Evolutionary conservation across 2,888 invertebrate species (phyloP), one percentile per base, ranked within the genome.

Genomic region (Barypeithes pellucidus): DNA sequence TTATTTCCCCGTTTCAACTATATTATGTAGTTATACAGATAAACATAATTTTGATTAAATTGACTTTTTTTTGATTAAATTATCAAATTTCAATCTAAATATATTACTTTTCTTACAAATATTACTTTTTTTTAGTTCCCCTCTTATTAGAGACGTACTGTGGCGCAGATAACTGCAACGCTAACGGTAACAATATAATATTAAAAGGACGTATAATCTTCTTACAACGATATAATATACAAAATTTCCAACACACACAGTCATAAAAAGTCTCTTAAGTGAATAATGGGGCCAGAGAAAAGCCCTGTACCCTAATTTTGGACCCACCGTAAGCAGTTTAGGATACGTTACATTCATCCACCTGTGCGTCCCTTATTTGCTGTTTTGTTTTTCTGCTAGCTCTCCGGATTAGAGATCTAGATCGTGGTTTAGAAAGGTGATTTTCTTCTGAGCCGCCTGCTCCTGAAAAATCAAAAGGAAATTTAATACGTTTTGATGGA

Each of bases 321-420:
- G 65, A 71, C 73, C 73, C 63, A 63, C 33, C 12, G 57, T 33
- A 59, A 73, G 29, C 41, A 24, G 69, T 80, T 90, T 92, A 93
- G 80, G 93, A 93, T 80, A 93, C 89, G 82, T 89, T 90, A 83
- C 93, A 93, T 77, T 93, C 91, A 33, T 88, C 86, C 69, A 85
- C 86, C 78, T 92, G 91, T 54, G 91, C 90, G 80, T 93, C 93
- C 78, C 92, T 88, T 79, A 93, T 91, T 86, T 93, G 93, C 82
- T 93, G 93, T 82, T 93, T 93, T 75, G 93, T 91, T 86, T 94
- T 94, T 79, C 93, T 90, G 81, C 93, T 94, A 72, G 94, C 92
- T 75, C 95, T 89, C 77, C 95, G 88, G 79, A 95, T 95, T 74
- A 95, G 89, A 74, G 94, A 94, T 63, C 87, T 79, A 33, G 86